Percentiles rank a stretch among this genome's conserved stretches.
These are phyloP conservation scores for Terebella lapidaria DNA, from an alignment of 2,888 invertebrate genomes.

Conservation along the genomic window DNA sequence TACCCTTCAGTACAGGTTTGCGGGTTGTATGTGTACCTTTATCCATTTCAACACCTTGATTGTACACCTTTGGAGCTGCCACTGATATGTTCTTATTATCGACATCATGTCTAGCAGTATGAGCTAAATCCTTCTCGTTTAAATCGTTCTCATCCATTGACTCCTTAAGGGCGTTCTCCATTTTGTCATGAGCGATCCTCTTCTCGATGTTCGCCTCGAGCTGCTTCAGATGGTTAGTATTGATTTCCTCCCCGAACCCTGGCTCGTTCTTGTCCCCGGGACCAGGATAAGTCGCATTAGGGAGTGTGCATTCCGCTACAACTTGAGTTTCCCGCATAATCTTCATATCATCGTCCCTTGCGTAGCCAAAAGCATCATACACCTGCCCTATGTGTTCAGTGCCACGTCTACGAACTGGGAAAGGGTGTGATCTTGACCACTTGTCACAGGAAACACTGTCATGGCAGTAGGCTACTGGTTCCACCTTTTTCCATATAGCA, in stretches of 20 bases:
- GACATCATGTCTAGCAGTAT: neutral
- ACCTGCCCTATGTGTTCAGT: constrained; percentile 22
- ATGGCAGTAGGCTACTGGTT: constrained; percentile 14
- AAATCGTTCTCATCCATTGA: neutral
- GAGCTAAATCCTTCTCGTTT: neutral
- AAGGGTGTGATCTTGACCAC: constrained; percentile 16
- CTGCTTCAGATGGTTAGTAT: neutral
- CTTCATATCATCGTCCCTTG: constrained; percentile 16
- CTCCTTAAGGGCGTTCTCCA: neutral
- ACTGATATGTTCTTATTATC: neutral
- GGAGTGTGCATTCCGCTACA: constrained; percentile 5
- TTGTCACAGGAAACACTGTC: constrained; percentile 21
- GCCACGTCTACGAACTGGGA: constrained; percentile 15
- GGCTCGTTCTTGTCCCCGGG: neutral
- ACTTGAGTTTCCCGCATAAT: constrained; percentile 2
- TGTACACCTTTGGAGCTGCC: neutral
- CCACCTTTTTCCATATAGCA: constrained; percentile 16
- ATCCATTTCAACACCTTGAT: neutral
- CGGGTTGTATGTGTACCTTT: too few relatives aligned
- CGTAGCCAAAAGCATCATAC: constrained; percentile 21
- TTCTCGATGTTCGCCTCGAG: neutral
- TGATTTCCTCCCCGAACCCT: neutral
- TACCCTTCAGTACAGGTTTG: neutral
- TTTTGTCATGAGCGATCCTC: neutral
- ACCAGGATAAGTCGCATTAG: neutral